Conservation (phyloP, 2,797 vertebrate species). For the Cottoperca gobio region DNA sequence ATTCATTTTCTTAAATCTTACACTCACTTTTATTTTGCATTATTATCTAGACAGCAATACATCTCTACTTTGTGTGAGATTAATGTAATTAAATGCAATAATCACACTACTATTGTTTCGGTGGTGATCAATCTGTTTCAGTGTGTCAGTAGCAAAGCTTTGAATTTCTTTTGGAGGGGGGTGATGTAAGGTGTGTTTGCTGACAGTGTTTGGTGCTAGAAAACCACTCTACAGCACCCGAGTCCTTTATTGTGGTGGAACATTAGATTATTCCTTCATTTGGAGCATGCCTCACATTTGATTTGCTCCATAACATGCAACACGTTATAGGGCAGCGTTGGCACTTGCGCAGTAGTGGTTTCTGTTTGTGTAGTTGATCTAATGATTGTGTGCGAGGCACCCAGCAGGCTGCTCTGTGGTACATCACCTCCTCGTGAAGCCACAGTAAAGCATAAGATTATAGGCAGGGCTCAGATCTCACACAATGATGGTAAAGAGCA, state of each 20-base stretch:
- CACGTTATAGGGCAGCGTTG: constrained; percentile 18
- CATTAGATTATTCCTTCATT: constrained; percentile 55
- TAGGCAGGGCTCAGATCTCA: constrained; percentile 73
- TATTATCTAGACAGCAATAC: not conserved
- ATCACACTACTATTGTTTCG: not conserved
- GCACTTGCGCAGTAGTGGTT: constrained; percentile 65
- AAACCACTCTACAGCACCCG: constrained; percentile 13
- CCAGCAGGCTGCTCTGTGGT: constrained; percentile 54
- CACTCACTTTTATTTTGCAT: not conserved
- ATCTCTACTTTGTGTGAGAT: not conserved
- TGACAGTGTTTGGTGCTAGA: too few relatives aligned
- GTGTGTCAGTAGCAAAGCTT: not conserved
- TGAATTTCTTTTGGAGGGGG: too few relatives aligned
- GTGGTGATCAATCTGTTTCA: too few relatives aligned
- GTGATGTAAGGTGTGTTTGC: too few relatives aligned
- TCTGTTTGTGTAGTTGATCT: constrained; percentile 73
- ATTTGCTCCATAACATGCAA: constrained; percentile 59
- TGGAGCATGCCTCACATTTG: constrained; percentile 45
- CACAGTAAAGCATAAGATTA: constrained; percentile 70
- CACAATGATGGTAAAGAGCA: constrained; percentile 67
- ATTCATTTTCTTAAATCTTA: too few relatives aligned
- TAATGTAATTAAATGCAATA: not conserved
- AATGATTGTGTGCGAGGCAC: constrained; percentile 64
- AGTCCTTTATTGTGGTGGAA: constrained; percentile 49
- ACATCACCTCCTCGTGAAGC: constrained; percentile 63